Evolutionary conservation across 2,888 invertebrate genomes (phyloP).

Genomic region (Oligia strigilis): DNA sequence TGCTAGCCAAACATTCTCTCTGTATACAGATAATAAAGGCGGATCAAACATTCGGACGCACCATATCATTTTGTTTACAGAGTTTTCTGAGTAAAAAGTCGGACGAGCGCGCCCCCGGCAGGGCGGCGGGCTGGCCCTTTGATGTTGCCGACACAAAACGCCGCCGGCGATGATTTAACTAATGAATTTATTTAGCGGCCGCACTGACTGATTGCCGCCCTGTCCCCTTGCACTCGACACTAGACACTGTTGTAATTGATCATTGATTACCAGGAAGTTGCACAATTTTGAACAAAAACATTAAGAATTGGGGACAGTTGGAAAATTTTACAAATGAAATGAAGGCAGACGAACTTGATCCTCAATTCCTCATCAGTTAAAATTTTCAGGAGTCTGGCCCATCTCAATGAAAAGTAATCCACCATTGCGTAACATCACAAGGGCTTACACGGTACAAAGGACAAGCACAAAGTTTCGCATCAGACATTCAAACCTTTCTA

Average conservation of each 20-base stretch:
- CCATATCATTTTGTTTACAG: slow-evolving; percentile 90
- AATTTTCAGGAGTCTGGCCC: background rate
- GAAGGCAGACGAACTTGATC: background rate
- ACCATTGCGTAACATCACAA: background rate
- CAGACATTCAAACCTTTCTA: background rate
- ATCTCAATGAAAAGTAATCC: background rate
- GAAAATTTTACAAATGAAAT: background rate
- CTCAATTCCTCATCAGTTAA: background rate
- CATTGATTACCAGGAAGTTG: slow-evolving; percentile 34
- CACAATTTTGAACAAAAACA: slow-evolving; percentile 14
- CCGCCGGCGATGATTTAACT: slow-evolving; percentile 91
- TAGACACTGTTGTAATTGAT: slow-evolving; percentile 60
- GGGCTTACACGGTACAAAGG: background rate
- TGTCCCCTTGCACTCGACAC: slow-evolving; percentile 68
- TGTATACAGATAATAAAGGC: slow-evolving; percentile 89
- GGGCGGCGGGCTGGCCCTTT: slow-evolving; percentile 85
- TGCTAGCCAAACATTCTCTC: slow-evolving; percentile 85
- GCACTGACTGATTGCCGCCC: slow-evolving; percentile 80
- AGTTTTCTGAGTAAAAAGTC: slow-evolving; percentile 90
- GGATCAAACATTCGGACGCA: slow-evolving; percentile 90
- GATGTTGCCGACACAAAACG: slow-evolving; percentile 90
- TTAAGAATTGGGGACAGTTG: background rate
- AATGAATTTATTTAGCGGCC: slow-evolving; percentile 91
- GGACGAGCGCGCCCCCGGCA: slow-evolving; percentile 86
- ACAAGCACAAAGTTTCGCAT: background rate